Base-by-base conservation (phyloP, 2,113 vertebrate species). In the Nycticorax nycticorax region DNA sequence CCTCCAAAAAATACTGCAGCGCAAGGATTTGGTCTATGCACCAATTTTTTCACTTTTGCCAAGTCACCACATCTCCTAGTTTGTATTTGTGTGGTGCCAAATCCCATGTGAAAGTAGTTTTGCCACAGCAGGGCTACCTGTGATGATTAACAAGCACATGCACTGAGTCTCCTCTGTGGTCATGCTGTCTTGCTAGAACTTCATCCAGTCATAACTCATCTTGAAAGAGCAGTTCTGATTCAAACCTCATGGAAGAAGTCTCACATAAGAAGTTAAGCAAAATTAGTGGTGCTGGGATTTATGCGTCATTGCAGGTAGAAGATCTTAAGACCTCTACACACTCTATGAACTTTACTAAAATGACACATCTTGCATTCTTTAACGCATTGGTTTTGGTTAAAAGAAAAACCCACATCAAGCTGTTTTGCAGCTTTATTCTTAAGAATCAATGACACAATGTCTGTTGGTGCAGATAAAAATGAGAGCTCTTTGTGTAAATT, bases 71-170 rank as follows among this genome's bases (percentile, higher is more conserved):
- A 39, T 89, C 43, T 91, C 52, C 60, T 32, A 53, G 47, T 45
- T 68, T 50, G 17, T 57, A 39, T 71, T 53, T 72, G 28, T 45
- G 32, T 2, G 3, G 16, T 33, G 77, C 62, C 48, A 73, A 80
- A 78, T 73, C 74, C 74, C 87, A 93, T 33, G n/a, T 82, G 89
- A 89, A 91, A 96, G 62, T 33, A 62, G 39, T 89, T 93, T 85
- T 88, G 62, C 62, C 92, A 68, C 92, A 95, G 93, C 87, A 88
- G 92, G 89, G 57, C 33, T 82, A 96, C 85, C 89, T 96, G 89
- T 37, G 53, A 26, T 66, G 87, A 82, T 82, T 76, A 96, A 96
- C 35, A 52, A 91, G 59, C 18, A 6, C 45, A 79, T 35, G 80
- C 43, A 76, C 30, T 8, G 28, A 85, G 56, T 48, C 39, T 72